Conservation (phyloP, 2,797 vertebrate genomes). For the Spondyliosoma cantharus region DNA sequence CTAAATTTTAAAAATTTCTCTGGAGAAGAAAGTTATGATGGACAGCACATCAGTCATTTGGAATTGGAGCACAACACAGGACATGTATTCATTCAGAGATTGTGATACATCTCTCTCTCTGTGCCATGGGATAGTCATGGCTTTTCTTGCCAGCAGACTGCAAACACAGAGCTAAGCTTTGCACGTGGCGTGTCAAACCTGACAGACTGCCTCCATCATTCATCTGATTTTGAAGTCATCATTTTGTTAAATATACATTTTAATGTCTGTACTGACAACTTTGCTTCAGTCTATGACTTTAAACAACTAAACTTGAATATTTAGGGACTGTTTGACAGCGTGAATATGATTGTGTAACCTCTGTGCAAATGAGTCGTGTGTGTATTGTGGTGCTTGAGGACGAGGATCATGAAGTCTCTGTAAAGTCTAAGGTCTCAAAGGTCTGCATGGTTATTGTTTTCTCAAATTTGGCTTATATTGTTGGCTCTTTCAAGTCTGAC, state of each 20-base stretch:
- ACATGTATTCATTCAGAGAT: conserved; percentile 2
- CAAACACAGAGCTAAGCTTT: conserved; percentile 27
- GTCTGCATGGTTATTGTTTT: conserved; percentile 67
- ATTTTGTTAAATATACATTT: conserved; percentile 35
- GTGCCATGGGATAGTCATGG: conserved; percentile 23
- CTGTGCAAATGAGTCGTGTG: conserved; percentile 90
- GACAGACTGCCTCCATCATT: conserved; percentile 23
- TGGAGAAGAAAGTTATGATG: conserved; percentile 21
- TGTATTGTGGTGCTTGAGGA: conserved; percentile 93
- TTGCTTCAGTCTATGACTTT: neutral
- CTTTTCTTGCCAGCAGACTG: conserved; percentile 20
- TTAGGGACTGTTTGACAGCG: neutral
- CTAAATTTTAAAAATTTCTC: neutral
- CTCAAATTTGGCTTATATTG: neutral
- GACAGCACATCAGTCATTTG: conserved; percentile 4
- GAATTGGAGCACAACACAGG: conserved; percentile 28
- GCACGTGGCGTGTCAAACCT: conserved; percentile 29
- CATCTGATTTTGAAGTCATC: conserved; percentile 31
- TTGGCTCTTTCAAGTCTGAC: conserved; percentile 2
- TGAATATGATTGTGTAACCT: conserved; percentile 31
- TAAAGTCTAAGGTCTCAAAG: conserved; percentile 48
- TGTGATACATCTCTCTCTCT: conserved; percentile 16
- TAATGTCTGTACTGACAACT: neutral
- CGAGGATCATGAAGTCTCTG: conserved; percentile 88
- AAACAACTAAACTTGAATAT: neutral